These are phyloP conservation scores for Laticauda colubrina DNA, from an alignment of 2,113 vertebrate genomes.

Conservation along the genomic window DNA sequence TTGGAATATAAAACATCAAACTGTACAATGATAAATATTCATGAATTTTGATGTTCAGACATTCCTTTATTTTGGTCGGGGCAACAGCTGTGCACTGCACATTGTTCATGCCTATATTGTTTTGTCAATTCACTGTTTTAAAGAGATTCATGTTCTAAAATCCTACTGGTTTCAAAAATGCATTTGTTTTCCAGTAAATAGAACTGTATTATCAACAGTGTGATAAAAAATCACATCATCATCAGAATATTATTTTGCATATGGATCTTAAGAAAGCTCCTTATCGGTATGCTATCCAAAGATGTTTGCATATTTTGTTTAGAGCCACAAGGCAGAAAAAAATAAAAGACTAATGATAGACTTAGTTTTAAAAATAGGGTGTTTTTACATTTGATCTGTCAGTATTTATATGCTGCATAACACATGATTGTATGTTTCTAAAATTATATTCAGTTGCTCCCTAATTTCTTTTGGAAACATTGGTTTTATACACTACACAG, in stretches of 20 bases:
- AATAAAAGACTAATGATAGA: not conserved
- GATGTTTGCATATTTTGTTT: conserved; percentile 15
- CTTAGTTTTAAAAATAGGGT: not conserved
- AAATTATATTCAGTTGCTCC: not conserved
- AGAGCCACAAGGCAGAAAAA: not conserved
- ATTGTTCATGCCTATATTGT: conserved; percentile 44
- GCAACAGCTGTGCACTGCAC: conserved; percentile 32
- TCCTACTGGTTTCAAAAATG: conserved; percentile 42
- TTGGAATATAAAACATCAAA: conserved; percentile 35
- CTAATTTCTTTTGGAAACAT: not conserved
- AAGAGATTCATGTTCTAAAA: conserved; percentile 40
- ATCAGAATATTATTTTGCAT: conserved; percentile 40
- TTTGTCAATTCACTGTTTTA: conserved; percentile 39
- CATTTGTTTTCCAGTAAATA: conserved; percentile 34
- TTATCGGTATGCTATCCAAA: not conserved
- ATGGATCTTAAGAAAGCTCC: conserved; percentile 20
- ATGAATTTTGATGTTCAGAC: conserved; percentile 36
- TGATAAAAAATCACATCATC: conserved; percentile 34
- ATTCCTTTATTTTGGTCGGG: conserved; percentile 53
- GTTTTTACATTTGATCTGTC: not conserved
- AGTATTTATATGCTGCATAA: not conserved
- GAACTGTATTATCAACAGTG: conserved; percentile 19
- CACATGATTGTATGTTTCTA: not conserved
- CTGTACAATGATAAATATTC: conserved; percentile 55
- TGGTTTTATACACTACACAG: not conserved